Evolutionary conservation across 2,888 invertebrate species (phyloP).

Genomic region (Asteroscopus sphinx): DNA sequence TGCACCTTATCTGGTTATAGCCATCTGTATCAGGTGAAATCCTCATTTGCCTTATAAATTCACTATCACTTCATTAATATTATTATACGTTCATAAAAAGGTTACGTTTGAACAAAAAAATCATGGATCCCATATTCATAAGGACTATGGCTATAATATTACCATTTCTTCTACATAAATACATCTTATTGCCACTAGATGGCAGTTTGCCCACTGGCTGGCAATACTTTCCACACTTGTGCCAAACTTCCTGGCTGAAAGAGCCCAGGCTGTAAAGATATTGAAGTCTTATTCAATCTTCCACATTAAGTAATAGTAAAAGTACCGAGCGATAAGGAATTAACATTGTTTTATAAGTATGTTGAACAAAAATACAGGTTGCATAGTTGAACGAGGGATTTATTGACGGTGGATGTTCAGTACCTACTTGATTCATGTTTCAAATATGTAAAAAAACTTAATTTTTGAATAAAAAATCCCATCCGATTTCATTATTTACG

Average conservation of each 20-base stretch:
- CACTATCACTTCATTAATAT: too few relatives aligned
- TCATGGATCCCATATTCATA: conserved; percentile 9
- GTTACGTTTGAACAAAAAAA: too few relatives aligned
- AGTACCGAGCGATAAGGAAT: conserved; percentile 19
- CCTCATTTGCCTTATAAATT: too few relatives aligned
- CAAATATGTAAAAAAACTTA: too few relatives aligned
- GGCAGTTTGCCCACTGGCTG: conserved; percentile 44
- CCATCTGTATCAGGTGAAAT: too few relatives aligned
- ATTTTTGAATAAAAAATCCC: too few relatives aligned
- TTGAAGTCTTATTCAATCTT: conserved; percentile 39
- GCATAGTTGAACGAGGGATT: too few relatives aligned
- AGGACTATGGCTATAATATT: conserved; percentile 32
- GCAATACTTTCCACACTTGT: conserved; percentile 29
- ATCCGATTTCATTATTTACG: too few relatives aligned
- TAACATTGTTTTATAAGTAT: conserved; percentile 22
- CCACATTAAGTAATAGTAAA: conserved; percentile 37
- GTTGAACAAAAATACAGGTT: conserved; percentile 7
- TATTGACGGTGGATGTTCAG: too few relatives aligned
- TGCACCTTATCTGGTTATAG: too few relatives aligned
- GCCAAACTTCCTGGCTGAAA: conserved; percentile 26
- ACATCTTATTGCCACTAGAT: conserved; percentile 29
- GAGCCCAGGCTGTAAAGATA: conserved; percentile 12
- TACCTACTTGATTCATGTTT: too few relatives aligned
- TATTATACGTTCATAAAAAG: too few relatives aligned
- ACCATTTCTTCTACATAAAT: conserved; percentile 39